Base-by-base conservation (phyloP, 2,888 invertebrate species). In the Myathropa florea region DNA sequence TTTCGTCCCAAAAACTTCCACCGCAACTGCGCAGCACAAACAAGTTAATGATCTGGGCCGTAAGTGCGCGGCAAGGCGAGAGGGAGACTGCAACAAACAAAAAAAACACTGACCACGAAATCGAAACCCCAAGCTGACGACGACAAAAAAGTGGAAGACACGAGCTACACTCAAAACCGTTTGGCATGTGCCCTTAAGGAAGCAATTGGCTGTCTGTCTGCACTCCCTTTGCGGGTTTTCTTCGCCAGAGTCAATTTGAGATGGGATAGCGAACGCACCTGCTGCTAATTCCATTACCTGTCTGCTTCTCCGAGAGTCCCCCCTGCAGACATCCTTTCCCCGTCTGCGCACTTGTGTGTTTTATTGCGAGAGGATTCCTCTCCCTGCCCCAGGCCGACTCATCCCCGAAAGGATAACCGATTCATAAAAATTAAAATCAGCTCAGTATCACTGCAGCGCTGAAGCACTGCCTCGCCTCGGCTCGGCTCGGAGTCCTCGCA, bases 171-270 rank as follows among this genome's bases (percentile, higher is more conserved):
- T 39, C 46, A 23, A 73, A 73, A 73, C 46, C 59, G 30, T 73
- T 61, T 73, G 80, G 72, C 80, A 80, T 80, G 80, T 80, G 80
- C 80, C 72, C 60, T 61, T 61, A 68, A 73, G 72, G 70, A 78
- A 59, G 59, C 65, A 65, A 70, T 64, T 63, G 63, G 28, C 14
- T 12, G 30, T 71, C 70, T 63, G 78, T 64, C 78, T 71, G 36
- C 53, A 53, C 59, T 71, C 59, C 53, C 53, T 61, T 46, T 24
- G 46, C 9, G 18, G 28, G 46, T 26, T 55, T n/a, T 60, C 36
- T 65, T 60, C 23, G 53, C 6, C 53, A 23, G 57, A n/a, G 46
- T 18, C 46, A n/a, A 14, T 46, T 6, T 10, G 55, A 6, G 23
- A 3, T 57, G 60, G 30, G 30, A 60, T 14, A n/a, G 60, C 12